phyloP scores from a whole-genome alignment of 2,113 vertebrate species.

The Empidonax alnorum region DNA sequence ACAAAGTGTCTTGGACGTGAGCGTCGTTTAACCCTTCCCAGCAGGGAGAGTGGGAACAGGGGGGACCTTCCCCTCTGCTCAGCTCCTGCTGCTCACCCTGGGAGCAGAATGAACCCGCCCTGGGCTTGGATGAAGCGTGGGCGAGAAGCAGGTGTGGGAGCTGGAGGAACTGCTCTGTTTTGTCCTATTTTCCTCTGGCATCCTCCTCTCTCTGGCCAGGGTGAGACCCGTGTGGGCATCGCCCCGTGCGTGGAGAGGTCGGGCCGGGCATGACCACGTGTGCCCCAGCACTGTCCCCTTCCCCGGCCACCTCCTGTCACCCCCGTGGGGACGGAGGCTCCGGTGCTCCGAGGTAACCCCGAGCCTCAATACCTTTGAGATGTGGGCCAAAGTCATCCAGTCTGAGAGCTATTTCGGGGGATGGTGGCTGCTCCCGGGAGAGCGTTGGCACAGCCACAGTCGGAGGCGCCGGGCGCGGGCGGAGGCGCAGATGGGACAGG shows the following conservation, averaged over 20 bases:
- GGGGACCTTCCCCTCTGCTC: neutral
- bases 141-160: neutral
- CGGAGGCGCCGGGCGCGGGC: neutral
- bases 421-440: neutral
- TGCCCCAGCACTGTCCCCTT: neutral
- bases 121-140: neutral
- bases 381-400: conserved; percentile 66
- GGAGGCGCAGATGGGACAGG: neutral
- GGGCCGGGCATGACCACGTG: fast-evolving
- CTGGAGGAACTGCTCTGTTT: neutral
- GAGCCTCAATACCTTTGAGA: conserved; percentile 52
- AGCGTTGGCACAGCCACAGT: neutral
- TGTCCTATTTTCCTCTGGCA: fast-evolving
- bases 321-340: fast-evolving
- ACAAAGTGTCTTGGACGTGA: conserved; percentile 34
- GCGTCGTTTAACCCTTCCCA: neutral
- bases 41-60: neutral
- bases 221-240: fast-evolving
- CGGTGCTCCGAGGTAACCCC: neutral
- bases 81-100: fast-evolving
- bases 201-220: neutral
- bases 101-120: neutral
- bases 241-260: fast-evolving
- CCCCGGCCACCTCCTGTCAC: neutral
- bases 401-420: conserved; percentile 53